Percentiles rank a stretch among this genome's conserved stretches.
These are phyloP conservation scores for Drosophila novamexicana DNA, from an alignment of 1,140 invertebrate genomes.

Conservation along the genomic window DNA sequence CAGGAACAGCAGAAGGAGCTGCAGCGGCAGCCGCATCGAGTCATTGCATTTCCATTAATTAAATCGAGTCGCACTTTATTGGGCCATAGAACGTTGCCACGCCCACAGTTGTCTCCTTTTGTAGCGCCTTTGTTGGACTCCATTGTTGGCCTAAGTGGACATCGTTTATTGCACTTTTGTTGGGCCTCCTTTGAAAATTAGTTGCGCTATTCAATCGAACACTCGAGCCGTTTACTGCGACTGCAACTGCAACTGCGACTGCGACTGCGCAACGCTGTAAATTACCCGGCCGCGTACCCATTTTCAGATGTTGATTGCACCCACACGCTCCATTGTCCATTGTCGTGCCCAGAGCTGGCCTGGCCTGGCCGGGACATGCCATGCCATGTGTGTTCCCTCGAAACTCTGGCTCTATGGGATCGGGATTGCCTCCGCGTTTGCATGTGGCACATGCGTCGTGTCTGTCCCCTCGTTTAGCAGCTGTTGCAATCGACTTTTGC, in stretches of 20 bases:
- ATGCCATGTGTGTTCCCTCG: conserved; percentile 38
- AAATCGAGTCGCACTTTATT: conserved; percentile 67
- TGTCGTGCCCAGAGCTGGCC: conserved; percentile 9
- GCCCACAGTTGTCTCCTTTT: conserved; percentile 48
- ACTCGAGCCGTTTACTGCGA: conserved; percentile 18
- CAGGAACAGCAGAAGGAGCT: not conserved
- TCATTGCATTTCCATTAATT: conserved; percentile 82
- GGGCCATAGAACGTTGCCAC: conserved; percentile 56
- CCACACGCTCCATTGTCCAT: conserved; percentile 67
- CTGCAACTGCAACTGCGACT: conserved; percentile 17
- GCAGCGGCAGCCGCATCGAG: conserved; percentile 43
- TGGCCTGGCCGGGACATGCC: conserved; percentile 27
- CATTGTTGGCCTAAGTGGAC: conserved; percentile 75
- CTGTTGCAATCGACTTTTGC: conserved; percentile 55
- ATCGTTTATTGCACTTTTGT: conserved; percentile 80
- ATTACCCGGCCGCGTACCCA: conserved; percentile 50
- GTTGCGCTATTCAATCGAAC: conserved; percentile 72
- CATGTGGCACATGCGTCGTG: conserved; percentile 65
- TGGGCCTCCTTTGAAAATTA: conserved; percentile 77
- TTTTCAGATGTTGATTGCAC: conserved; percentile 71
- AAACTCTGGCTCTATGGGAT: conserved; percentile 12
- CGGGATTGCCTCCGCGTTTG: conserved; percentile 25
- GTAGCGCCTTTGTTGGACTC: conserved; percentile 34
- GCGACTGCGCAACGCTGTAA: conserved; percentile 52
- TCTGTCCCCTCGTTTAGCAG: conserved; percentile 77